phyloP scores from a whole-genome alignment of 2,888 invertebrate genomes.

The Carabus problematicus region DNA sequence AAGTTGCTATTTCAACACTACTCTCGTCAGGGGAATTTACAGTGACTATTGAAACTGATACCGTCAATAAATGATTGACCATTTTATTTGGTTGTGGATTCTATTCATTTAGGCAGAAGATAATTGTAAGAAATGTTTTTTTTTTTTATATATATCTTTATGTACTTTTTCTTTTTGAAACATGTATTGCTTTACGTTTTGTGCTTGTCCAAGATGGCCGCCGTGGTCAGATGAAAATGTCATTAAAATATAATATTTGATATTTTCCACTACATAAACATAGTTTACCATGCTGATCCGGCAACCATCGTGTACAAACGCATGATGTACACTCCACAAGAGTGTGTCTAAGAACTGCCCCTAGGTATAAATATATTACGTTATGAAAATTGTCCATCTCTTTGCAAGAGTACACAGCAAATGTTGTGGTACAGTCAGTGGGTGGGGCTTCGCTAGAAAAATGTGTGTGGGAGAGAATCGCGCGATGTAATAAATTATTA shows the following conservation, averaged over 20 bases:
- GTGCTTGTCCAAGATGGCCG: slow-evolving; percentile 29
- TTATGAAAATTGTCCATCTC: slow-evolving; percentile 39
- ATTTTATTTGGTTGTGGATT: slow-evolving; percentile 17
- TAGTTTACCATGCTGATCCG: slow-evolving; percentile 18
- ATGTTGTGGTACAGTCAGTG: slow-evolving; percentile 32
- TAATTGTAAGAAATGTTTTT: slow-evolving; percentile 38
- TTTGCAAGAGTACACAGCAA: slow-evolving; percentile 42
- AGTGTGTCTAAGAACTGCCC: slow-evolving; percentile 37
- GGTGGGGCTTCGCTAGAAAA: not conserved
- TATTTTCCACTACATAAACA: slow-evolving; percentile 30
- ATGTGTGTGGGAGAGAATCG: not conserved
- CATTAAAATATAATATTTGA: slow-evolving; percentile 33
- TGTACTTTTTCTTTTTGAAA: slow-evolving; percentile 30
- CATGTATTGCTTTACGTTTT: slow-evolving; percentile 41
- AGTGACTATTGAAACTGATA: not conserved
- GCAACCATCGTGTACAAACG: slow-evolving; percentile 24
- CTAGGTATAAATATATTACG: slow-evolving; percentile 41
- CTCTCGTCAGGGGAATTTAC: slow-evolving; percentile 35
- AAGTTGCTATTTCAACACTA: slow-evolving; percentile 34
- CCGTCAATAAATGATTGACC: slow-evolving; percentile 1
- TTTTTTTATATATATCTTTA: slow-evolving; percentile 25
- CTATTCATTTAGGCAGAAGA: slow-evolving; percentile 41
- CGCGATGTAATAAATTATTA: slow-evolving; percentile 30
- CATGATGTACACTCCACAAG: slow-evolving; percentile 21
- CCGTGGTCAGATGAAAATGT: slow-evolving; percentile 22